Conservation (phyloP, 2,888 invertebrate genomes). For the Thelaira solivaga region DNA sequence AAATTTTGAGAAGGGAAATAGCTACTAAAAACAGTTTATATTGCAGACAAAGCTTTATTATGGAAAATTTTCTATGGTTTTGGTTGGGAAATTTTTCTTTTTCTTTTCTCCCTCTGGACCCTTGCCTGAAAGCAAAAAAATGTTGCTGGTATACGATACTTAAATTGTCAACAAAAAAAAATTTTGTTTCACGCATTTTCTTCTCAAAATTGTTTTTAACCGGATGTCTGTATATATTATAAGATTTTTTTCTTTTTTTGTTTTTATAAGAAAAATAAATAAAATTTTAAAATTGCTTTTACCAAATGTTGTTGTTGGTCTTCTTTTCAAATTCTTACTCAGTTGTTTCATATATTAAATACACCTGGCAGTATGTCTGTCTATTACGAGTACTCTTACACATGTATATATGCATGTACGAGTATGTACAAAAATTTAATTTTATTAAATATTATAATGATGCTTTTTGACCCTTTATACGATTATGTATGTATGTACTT, state of each 20-base stretch:
- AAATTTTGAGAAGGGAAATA: too few species aligned
- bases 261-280: not conserved
- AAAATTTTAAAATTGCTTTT: slow-evolving; percentile 3
- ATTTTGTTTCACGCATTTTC: slow-evolving; percentile 45
- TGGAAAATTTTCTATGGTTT: too few species aligned
- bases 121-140: too few species aligned
- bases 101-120: too few species aligned
- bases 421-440: too few species aligned
- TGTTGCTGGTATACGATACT: slow-evolving; percentile 11
- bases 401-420: too few species aligned
- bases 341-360: slow-evolving; percentile 17
- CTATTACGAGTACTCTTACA: too few species aligned
- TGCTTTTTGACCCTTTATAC: not conserved
- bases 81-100: too few species aligned
- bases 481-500: not conserved
- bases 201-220: slow-evolving; percentile 28
- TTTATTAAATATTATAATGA: slow-evolving; percentile 10
- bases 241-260: not conserved
- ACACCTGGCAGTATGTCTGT: slow-evolving; percentile 28
- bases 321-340: slow-evolving; percentile 10
- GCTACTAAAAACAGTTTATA: too few species aligned
- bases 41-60: too few species aligned
- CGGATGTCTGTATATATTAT: slow-evolving; percentile 34
- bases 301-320: not conserved
- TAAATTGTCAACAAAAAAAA: too few species aligned